A percentile compares a stretch with the other conserved stretches of the same genome.
Evolutionary conservation across 1,140 invertebrate species (phyloP).

Genomic region (Drosophila bifasciata): DNA sequence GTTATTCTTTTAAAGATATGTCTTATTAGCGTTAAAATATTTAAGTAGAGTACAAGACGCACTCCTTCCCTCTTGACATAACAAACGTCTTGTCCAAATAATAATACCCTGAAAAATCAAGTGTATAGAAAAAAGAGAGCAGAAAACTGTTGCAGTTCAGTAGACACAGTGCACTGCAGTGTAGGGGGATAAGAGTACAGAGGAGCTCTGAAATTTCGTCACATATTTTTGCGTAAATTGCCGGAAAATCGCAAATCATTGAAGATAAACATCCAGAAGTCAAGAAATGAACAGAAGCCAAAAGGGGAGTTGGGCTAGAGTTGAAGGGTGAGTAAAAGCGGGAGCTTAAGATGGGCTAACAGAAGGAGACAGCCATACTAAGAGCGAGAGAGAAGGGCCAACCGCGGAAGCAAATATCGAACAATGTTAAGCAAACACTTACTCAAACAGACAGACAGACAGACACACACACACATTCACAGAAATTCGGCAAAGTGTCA

Average conservation of each 20-base stretch:
- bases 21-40: no score
- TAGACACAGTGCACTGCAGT: conserved; percentile 37
- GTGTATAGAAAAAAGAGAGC: background rate
- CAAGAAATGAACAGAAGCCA: conserved; percentile 78
- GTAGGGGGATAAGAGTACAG: background rate
- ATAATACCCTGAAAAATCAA: no score
- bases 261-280: conserved; percentile 78
- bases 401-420: conserved; percentile 74
- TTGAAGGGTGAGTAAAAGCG: conserved; percentile 7
- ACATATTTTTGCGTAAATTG: conserved; percentile 83
- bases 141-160: conserved; percentile 72
- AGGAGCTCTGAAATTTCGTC: conserved; percentile 68
- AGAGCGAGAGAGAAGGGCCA: conserved; percentile 1
- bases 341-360: no score
- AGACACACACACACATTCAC: conserved; percentile 16
- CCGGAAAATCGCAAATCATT: conserved; percentile 82
- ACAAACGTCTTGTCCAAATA: no score
- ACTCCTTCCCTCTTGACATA: no score
- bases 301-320: conserved; percentile 1
- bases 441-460: conserved; percentile 40
- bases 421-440: conserved; percentile 79
- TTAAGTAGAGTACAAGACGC: no score
- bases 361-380: background rate
- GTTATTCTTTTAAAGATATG: no score
- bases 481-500: conserved; percentile 61